Evolutionary conservation across 2,888 invertebrate genomes (phyloP), one percentile per base, ranked within the genome.

Genomic region (Glaucopsyche alexis): DNA sequence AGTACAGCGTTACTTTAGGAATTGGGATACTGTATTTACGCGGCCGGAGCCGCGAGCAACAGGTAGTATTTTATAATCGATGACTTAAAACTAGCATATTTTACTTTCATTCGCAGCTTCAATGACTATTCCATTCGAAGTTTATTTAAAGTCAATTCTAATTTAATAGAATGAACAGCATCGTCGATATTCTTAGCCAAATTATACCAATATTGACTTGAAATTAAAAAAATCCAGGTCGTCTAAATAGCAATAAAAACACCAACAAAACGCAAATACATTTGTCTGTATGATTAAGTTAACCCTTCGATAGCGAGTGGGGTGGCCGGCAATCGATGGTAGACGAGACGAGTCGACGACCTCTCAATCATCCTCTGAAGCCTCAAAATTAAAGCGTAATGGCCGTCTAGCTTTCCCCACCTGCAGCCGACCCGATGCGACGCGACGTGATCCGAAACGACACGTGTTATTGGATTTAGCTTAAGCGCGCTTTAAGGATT

Each of bases 331-430:
- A 77, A 76, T 73, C 75, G 75, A 76, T 77, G 79, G 47, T 49
- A 72, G 72, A 49, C 42, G 40, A 67, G 74, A 69, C 75, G 75
- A 76, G 80, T 79, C 80, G 77, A 77, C 77, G 80, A 80, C 78
- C 80, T 76, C 76, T 77, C 79, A 79, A 79, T 79, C 78, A 80
- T 77, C 65, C 72, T 66, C 75, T 69, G 79, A 79, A 80, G 77
- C 79, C 78, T 77, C 76, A 78, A 69, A 79, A 80, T 78, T 77
- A 78, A 79, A 79, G 76, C 78, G 75, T 73, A 69, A 71, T 70
- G 52, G 74, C 71, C 75, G 75, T 74, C 77, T 74, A 73, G 76
- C 75, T 52, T 71, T 38, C 71, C 66, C 67, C 66, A n/a, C 50
- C 65, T 60, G 60, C 60, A 60, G 29, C 29, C 1, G 29, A 29